Evolutionary conservation across 2,797 vertebrate species (phyloP), one percentile per base, ranked within the genome.

Genomic region (Etheostoma perlongum): DNA sequence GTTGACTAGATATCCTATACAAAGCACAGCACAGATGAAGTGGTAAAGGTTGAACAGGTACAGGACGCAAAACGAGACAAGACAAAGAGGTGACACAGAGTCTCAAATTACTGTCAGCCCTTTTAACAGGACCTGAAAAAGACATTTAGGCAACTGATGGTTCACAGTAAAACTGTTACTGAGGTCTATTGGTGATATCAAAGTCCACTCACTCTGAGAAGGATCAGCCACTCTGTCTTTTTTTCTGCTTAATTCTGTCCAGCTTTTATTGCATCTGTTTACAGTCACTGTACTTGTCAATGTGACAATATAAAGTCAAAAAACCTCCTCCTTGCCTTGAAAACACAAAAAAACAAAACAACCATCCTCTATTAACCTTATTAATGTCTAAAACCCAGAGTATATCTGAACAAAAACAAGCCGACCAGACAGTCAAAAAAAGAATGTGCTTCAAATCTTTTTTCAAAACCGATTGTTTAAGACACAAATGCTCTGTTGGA

Each of bases 21-120:
- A 85, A 85, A 91, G 73, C 88, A 92, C 87, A 90, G 79, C 74
- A 82, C 81, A 84, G 77, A 84, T 79, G 83, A 78, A 85, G 74
- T 74, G 80, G 67, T 84, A 68, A 79, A 78, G 64, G 81, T 78
- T 42, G 64, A 69, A 83, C 59, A 78, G 70, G 68, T 67, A 82
- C 79, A 80, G 79, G 72, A 84, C 71, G 89, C 55, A 65, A 65
- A 85, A 78, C 23, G 8, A 88, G 67, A 83, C 54, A 15, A 58
- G 62, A 88, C 75, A 76, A 83, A 82, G 67, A 76, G 80, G 70
- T 66, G 71, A 84, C 72, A 76, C 30, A 52, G 67, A 79, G 67
- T 48, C 81, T 65, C 63, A 74, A 66, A 82, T 72, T 62, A 63
- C 62, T 63, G 49, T 71, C 18, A 4, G 69, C 19, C 62, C 51